Conservation (phyloP, 2,888 invertebrate species). For the Diploptera punctata region DNA sequence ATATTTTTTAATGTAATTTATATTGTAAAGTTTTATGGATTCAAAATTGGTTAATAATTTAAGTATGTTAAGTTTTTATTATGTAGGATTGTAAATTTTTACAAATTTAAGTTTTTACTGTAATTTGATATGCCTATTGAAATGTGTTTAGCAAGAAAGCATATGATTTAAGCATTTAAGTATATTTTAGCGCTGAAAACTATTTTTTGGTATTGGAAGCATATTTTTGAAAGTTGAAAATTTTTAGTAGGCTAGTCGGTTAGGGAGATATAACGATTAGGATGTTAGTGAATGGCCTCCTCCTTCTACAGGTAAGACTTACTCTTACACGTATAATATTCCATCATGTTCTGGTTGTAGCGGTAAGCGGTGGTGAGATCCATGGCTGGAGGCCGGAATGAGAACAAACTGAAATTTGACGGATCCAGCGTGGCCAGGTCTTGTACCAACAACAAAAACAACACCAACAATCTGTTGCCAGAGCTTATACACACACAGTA, state of each 20-base stretch:
- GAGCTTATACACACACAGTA: not conserved
- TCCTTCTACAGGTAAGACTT: not conserved
- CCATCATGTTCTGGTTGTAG: constrained; percentile 99
- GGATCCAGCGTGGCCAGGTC: constrained; percentile 48
- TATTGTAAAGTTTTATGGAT: not conserved
- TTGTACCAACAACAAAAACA: not conserved
- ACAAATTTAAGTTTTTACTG: no score
- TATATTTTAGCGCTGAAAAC: no score
- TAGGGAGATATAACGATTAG: no score
- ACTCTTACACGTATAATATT: constrained; percentile 94
- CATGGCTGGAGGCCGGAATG: constrained; percentile 64
- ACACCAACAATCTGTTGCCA: not conserved
- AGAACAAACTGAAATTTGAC: constrained; percentile 50
- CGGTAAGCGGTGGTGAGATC: constrained; percentile 94
- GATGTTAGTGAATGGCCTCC: no score
- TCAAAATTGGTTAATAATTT: no score
- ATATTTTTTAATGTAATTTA: not conserved
- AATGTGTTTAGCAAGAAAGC: no score
- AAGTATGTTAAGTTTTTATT: not conserved
- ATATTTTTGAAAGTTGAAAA: no score
- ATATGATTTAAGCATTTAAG: no score
- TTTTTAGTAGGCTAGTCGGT: no score
- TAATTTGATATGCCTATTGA: no score
- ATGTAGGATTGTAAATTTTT: not conserved
- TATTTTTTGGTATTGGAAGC: no score